phyloP scores from a whole-genome alignment of 2,888 invertebrate genomes.

The Shargacucullia verbasci region DNA sequence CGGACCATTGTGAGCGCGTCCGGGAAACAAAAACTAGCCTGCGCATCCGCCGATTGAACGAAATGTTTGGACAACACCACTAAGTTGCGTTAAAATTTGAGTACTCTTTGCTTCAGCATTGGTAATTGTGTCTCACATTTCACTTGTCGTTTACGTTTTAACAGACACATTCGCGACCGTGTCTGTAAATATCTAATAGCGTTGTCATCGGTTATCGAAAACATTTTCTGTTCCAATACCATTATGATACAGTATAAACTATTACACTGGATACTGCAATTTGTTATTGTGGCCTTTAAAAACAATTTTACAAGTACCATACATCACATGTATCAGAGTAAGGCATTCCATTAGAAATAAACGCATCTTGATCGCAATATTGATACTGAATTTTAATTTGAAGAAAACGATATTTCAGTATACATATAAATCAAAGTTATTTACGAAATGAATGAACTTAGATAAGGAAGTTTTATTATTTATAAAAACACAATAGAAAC shows the following conservation, averaged over 20 bases:
- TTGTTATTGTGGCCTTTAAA: no score
- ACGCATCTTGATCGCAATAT: no score
- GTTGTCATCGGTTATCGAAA: slow-evolving; percentile 6
- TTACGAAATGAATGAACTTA: no score
- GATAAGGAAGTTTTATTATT: no score
- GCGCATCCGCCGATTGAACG: slow-evolving; percentile 67
- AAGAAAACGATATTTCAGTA: no score
- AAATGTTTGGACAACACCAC: slow-evolving; percentile 46
- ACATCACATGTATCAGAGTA: no score
- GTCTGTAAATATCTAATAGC: slow-evolving; percentile 6
- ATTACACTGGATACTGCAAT: no score
- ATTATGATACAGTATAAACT: no score
- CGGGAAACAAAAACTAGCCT: slow-evolving; percentile 61
- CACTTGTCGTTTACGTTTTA: slow-evolving; percentile 18
- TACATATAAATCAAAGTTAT: no score
- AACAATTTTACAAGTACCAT: no score
- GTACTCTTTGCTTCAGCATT: slow-evolving; percentile 18
- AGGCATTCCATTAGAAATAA: no score
- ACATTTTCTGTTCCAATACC: background rate
- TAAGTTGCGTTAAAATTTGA: slow-evolving; percentile 17
- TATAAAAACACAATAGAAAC: no score
- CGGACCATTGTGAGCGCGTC: slow-evolving; percentile 49
- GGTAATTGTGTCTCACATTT: slow-evolving; percentile 13
- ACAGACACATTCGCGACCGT: slow-evolving; percentile 8
- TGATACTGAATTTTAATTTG: background rate